Base-by-base conservation (phyloP, 2,113 vertebrate genomes). In the Laterallus jamaicensis region DNA sequence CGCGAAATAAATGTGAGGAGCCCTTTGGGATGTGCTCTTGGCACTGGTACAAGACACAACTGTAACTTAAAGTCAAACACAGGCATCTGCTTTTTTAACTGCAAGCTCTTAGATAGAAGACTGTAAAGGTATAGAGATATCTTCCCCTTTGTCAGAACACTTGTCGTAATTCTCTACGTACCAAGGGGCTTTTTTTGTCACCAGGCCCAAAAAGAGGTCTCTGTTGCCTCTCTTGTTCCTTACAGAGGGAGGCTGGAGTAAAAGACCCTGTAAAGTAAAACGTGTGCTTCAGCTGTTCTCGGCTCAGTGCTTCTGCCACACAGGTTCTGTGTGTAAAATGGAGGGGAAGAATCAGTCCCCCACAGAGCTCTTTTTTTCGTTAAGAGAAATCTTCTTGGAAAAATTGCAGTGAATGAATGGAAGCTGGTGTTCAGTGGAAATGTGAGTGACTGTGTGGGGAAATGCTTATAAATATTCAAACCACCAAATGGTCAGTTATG, bases 401-500 rank as follows among this genome's bases (percentile, higher is more conserved):
- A 66, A 94, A 49, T 9, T 39, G 79, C 82, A n/a, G 37, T 79
- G 93, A 94, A n/a, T 97, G 93, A 68, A 76, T 70, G 83, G 77
- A 74, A 94, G 95, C 55, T 91, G 80, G 55, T 77, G 88, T 67
- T 95, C 78, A 78, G 74, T 88, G 91, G 78, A 74, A 90, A 79
- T 66, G 15, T 12, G 62, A 93, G 90, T 22, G 93, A 75, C 88
- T 78, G 77, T 88, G 84, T 73, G 73, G 81, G 91, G 83, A 95
- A 84, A 83, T 62, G 62, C 93, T 97, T 77, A 90, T 96, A 95
- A 96, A 74, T 91, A 95, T 97, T 91, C 86, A 97, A 88, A 74
- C 40, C 82, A 56, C 90, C 93, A 94, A 89, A 77, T 95, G 94
- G 89, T 96, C 94, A 95, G 88, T 82, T 87, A 32, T 56, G 95